Conservation (phyloP, 2,888 invertebrate species). For the Drosophila prolongata region DNA sequence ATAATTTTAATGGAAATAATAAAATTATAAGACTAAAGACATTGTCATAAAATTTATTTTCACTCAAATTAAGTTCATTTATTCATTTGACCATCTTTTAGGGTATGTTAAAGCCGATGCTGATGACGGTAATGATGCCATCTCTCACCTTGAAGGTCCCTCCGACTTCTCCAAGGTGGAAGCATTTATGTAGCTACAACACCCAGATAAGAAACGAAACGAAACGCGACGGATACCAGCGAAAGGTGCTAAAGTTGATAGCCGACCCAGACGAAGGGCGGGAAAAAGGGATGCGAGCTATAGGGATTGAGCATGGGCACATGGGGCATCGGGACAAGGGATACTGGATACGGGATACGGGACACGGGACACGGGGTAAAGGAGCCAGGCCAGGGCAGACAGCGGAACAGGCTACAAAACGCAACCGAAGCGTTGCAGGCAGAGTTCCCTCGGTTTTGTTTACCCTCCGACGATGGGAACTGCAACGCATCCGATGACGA, state of each 20-base stretch:
- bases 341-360: neutral
- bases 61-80: neutral
- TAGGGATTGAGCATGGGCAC: neutral
- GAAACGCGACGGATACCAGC: slow-evolving; percentile 1
- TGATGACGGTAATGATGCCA: neutral
- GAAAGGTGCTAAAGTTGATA: slow-evolving; percentile 43
- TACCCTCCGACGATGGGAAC: slow-evolving; percentile 21
- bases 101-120: neutral
- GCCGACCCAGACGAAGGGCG: slow-evolving; percentile 8
- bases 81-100: neutral
- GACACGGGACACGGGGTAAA: slow-evolving; percentile 2
- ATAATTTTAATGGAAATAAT: too few relatives aligned
- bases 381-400: slow-evolving; percentile 41
- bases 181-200: slow-evolving; percentile 67
- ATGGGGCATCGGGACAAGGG: neutral
- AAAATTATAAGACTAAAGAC: too few relatives aligned
- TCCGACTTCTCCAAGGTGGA: slow-evolving; percentile 37
- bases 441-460: slow-evolving; percentile 30
- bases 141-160: neutral
- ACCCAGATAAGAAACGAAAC: slow-evolving; percentile 55
- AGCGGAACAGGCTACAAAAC: slow-evolving; percentile 66
- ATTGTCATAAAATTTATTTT: neutral
- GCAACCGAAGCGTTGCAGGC: slow-evolving; percentile 45
- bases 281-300: slow-evolving; percentile 2
- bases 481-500: slow-evolving; percentile 26